Percentiles rank a stretch among this genome's conserved stretches.
Evolutionary conservation across 2,797 vertebrate genomes (phyloP).

Genomic region (Gobio occitaniae): DNA sequence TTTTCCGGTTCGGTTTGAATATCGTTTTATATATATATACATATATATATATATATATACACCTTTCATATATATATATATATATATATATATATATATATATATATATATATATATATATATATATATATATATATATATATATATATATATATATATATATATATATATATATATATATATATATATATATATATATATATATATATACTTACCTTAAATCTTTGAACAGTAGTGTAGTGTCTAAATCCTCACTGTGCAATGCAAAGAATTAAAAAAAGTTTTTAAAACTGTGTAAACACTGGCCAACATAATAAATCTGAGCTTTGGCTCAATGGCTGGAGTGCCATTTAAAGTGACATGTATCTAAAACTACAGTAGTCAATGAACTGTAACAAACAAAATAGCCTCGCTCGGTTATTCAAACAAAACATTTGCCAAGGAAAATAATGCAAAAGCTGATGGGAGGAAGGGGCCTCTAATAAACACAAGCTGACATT

Average conservation of each 20-base stretch:
- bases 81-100: too few relatives aligned
- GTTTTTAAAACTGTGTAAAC: background rate
- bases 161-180: too few relatives aligned
- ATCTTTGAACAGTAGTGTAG: background rate
- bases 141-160: too few relatives aligned
- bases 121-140: too few relatives aligned
- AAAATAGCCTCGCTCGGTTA: conserved; percentile 12
- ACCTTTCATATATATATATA: too few relatives aligned
- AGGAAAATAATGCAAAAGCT: conserved; percentile 23
- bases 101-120: too few relatives aligned
- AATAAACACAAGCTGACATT: conserved; percentile 5
- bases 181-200: too few relatives aligned
- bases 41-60: too few relatives aligned
- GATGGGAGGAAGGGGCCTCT: background rate
- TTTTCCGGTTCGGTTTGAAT: too few relatives aligned
- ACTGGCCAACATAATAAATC: background rate
- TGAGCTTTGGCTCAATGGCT: background rate
- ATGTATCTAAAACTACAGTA: background rate
- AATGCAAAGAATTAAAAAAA: too few relatives aligned
- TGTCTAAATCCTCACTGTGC: background rate
- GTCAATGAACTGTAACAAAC: conserved; percentile 9
- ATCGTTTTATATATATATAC: too few relatives aligned
- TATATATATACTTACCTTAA: background rate
- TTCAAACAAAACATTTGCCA: conserved; percentile 18
- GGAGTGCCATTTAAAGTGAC: background rate